A percentile compares a stretch with the other conserved stretches of the same genome.
Conservation (phyloP, 2,797 vertebrate genomes). For the Thalassophryne amazonica region DNA sequence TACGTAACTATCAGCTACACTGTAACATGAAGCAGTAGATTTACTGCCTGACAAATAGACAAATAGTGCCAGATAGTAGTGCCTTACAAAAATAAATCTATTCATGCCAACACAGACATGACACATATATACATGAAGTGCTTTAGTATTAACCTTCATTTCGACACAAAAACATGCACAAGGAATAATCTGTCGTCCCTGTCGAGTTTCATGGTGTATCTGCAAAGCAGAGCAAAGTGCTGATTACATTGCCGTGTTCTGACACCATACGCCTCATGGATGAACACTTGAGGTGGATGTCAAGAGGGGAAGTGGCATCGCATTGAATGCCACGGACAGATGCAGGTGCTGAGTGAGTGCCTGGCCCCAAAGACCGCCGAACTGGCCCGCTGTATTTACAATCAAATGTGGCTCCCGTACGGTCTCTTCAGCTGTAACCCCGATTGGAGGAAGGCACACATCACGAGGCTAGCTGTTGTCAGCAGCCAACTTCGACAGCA, state of each 20-base stretch:
- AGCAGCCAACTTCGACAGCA: slow-evolving; percentile 47
- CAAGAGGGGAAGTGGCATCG: slow-evolving; percentile 37
- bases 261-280: slow-evolving; percentile 55
- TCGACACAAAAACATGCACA: slow-evolving; percentile 3
- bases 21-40: too few relatives aligned
- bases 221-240: slow-evolving; percentile 34
- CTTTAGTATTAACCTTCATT: slow-evolving; percentile 20
- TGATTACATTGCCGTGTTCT: slow-evolving; percentile 38
- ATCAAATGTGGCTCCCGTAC: slow-evolving; percentile 1
- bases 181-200: slow-evolving; percentile 27
- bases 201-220: slow-evolving; percentile 31
- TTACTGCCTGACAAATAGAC: too few relatives aligned
- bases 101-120: neutral
- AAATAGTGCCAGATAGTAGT: slow-evolving; percentile 10
- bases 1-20: too few relatives aligned
- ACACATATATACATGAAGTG: neutral
- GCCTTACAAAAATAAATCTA: slow-evolving; percentile 10
- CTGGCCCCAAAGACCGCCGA: slow-evolving; percentile 48
- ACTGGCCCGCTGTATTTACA: slow-evolving; percentile 45
- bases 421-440: slow-evolving; percentile 39
- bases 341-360: slow-evolving; percentile 58
- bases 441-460: slow-evolving; percentile 1
- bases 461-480: slow-evolving; percentile 40
- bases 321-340: slow-evolving; percentile 45
- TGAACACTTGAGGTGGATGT: slow-evolving; percentile 39